Evolutionary conservation across 2,888 invertebrate genomes (phyloP).

Genomic region (Plagodis dolabraria): DNA sequence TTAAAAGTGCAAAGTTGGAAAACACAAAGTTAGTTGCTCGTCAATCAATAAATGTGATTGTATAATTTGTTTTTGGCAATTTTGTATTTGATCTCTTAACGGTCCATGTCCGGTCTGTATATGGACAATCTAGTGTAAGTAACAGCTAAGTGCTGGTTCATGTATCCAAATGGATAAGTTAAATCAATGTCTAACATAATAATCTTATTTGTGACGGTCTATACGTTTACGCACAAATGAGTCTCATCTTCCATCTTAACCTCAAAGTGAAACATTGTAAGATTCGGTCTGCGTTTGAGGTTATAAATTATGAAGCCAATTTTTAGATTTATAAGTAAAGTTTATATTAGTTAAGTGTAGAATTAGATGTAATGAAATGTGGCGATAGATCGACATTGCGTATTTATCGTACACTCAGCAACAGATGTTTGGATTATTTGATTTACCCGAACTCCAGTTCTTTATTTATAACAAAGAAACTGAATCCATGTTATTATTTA

Average conservation of each 20-base stretch:
- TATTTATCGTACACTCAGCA: slow-evolving; percentile 56
- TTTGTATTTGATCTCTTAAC: too few relatives aligned
- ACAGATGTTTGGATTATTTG: slow-evolving; percentile 39
- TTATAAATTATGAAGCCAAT: slow-evolving; percentile 74
- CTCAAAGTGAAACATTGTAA: slow-evolving; percentile 49
- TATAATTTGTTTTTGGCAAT: too few relatives aligned
- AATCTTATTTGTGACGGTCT: slow-evolving; percentile 50
- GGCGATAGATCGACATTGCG: slow-evolving; percentile 63
- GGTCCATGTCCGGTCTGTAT: too few relatives aligned
- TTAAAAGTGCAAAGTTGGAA: too few relatives aligned
- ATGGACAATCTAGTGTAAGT: too few relatives aligned
- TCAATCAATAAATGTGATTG: too few relatives aligned
- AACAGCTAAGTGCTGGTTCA: slow-evolving; percentile 14
- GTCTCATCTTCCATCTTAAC: slow-evolving; percentile 47
- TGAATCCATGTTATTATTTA: background rate
- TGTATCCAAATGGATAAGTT: slow-evolving; percentile 41
- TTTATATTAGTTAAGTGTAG: slow-evolving; percentile 76
- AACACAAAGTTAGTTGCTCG: too few relatives aligned
- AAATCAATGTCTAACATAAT: slow-evolving; percentile 48
- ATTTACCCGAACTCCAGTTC: slow-evolving; percentile 32
- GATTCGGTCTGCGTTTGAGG: slow-evolving; percentile 62
- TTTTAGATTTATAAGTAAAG: slow-evolving; percentile 69
- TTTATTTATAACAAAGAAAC: slow-evolving; percentile 24
- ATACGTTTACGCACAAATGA: slow-evolving; percentile 65
- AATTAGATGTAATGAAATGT: slow-evolving; percentile 64